A percentile compares a stretch with the other conserved stretches of the same genome.
Conservation (phyloP, 2,113 vertebrate species). For the Colinus virginianus region DNA sequence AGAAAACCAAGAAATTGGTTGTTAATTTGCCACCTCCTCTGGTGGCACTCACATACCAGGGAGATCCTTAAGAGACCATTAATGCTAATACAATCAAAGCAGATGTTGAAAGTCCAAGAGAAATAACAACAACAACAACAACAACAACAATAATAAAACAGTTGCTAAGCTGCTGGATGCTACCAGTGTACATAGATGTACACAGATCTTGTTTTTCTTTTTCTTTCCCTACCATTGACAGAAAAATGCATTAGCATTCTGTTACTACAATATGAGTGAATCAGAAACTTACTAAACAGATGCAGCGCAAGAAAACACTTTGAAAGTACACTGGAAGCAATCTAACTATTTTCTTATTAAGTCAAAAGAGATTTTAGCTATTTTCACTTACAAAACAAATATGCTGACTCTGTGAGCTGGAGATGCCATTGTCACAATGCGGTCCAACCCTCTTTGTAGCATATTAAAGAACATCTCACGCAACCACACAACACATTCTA, state of each 20-base stretch:
- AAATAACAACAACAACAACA: not conserved
- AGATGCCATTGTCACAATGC: not conserved
- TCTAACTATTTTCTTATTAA: not conserved
- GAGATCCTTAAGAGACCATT: not conserved
- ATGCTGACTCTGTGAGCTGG: not conserved
- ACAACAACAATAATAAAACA: not conserved
- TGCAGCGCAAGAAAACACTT: not conserved
- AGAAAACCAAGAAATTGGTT: not conserved
- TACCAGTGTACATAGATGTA: not conserved
- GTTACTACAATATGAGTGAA: fast-evolving
- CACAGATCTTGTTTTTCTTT: not conserved
- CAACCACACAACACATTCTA: not conserved
- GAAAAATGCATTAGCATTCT: not conserved
- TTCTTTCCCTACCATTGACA: not conserved
- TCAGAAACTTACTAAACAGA: not conserved
- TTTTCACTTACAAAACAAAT: not conserved
- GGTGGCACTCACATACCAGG: not conserved
- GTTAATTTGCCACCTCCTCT: not conserved
- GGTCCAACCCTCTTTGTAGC: not conserved
- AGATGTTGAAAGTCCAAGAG: not conserved
- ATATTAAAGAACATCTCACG: not conserved
- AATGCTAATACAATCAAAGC: not conserved
- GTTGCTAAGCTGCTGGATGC: not conserved
- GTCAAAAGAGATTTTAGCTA: not conserved
- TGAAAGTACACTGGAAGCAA: not conserved